Conservation (phyloP, 2,888 invertebrate species). For the Microdon myrmicae region DNA sequence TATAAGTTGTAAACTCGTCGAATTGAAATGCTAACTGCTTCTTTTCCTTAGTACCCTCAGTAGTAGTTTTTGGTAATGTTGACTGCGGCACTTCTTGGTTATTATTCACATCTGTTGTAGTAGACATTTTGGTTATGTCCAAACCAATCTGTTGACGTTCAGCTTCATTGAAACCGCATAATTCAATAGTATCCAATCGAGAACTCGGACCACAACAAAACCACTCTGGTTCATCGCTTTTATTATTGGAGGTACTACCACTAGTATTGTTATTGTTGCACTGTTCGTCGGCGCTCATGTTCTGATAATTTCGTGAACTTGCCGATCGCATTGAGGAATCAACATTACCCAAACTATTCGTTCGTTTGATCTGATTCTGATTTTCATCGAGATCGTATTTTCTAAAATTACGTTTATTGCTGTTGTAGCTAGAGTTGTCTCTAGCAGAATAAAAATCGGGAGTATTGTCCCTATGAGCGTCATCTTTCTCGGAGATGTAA, state of each 20-base stretch:
- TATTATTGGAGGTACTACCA: slow-evolving; percentile 49
- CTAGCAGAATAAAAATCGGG: slow-evolving; percentile 42
- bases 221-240: slow-evolving; percentile 64
- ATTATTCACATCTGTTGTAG: slow-evolving; percentile 31
- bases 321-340: slow-evolving; percentile 43
- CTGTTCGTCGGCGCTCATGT: slow-evolving; percentile 57
- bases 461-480: slow-evolving; percentile 17
- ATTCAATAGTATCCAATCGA: slow-evolving; percentile 62
- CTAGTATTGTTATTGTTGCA: slow-evolving; percentile 50
- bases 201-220: slow-evolving; percentile 65
- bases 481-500: slow-evolving; percentile 39
- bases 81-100: slow-evolving; percentile 20
- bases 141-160: slow-evolving; percentile 54
- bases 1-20: slow-evolving; percentile 26
- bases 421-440: neutral
- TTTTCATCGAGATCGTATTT: slow-evolving; percentile 52
- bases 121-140: slow-evolving; percentile 26
- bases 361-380: slow-evolving; percentile 63
- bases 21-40: slow-evolving; percentile 50
- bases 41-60: slow-evolving; percentile 35
- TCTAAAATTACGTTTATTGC: slow-evolving; percentile 11
- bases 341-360: slow-evolving; percentile 59
- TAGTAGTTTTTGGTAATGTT: neutral
- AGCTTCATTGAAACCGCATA: slow-evolving; percentile 63
- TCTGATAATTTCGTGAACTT: slow-evolving; percentile 16